phyloP scores from a whole-genome alignment of 2,113 vertebrate genomes.

The Chaetodon auriga region DNA sequence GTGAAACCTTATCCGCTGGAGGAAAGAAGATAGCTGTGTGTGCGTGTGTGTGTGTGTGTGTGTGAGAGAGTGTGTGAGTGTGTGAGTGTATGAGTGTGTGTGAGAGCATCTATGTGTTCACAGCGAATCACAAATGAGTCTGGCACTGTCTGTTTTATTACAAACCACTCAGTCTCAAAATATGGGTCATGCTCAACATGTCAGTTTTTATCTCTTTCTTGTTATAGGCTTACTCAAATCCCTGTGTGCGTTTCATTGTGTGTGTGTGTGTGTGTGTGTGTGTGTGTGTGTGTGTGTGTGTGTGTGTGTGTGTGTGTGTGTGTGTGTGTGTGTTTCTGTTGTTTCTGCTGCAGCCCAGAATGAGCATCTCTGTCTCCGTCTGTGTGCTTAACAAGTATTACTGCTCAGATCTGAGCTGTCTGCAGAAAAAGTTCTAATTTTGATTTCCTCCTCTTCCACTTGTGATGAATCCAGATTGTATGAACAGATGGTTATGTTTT shows the following conservation, averaged over 20 bases:
- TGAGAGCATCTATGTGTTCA: constrained; percentile 11
- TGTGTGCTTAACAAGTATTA: background rate
- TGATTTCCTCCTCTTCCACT: constrained; percentile 9
- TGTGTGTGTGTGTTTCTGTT: constrained; percentile 23
- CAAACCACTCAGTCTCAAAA: constrained; percentile 50
- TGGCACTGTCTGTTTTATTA: constrained; percentile 51
- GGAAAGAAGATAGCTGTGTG: constrained; percentile 74
- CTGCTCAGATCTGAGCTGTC: constrained; percentile 17
- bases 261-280: background rate
- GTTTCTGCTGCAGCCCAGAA: constrained; percentile 26
- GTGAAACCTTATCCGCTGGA: constrained; percentile 74
- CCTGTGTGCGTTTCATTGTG: constrained; percentile 20
- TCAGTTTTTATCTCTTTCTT: constrained; percentile 50
- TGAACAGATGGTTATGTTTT: background rate
- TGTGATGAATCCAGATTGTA: constrained; percentile 10
- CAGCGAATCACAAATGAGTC: constrained; percentile 54
- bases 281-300: background rate
- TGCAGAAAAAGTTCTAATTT: constrained; percentile 30
- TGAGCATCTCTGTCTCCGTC: background rate
- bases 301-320: constrained; percentile 15
- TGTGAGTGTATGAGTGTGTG: background rate
- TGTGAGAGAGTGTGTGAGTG: constrained; percentile 12
- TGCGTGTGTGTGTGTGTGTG: background rate
- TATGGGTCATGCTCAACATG: constrained; percentile 60
- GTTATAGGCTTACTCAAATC: constrained; percentile 41